Evolutionary conservation across 1,140 invertebrate genomes (phyloP), one percentile per base, ranked within the genome.

Genomic region (Drosophila chauvacae): DNA sequence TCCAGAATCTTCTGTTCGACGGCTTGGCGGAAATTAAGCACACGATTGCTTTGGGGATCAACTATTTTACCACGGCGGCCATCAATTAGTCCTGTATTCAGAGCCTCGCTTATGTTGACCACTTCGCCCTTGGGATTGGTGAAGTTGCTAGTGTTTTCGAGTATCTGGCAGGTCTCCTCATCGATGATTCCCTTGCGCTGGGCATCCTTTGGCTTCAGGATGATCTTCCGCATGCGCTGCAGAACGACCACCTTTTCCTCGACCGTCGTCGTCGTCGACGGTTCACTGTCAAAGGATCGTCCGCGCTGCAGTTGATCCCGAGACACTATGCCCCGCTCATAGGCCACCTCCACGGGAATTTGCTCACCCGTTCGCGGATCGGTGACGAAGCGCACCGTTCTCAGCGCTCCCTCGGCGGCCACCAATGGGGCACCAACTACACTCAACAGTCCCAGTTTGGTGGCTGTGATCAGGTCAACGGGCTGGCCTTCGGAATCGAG

Each of bases 1-100:
- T 99, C 97, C 66, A 99, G 92, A 57, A 98, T 94, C 45, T 97
- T 97, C 77, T 96, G 94, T 68, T 96, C 94, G 2, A 99, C 94
- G 5, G 98, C 98, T 93, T 99, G 95, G 26, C 95, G 95, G 10
- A 98, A 96, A 39, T 94, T 96, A 10, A 99, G 82, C 7, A 95
- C 92, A 79, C 97, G 95, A 62, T 97, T 97, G 70, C 95, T 94
- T 90, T 96, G 94, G 18, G 97, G 96, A 94, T 98, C 97, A n/a
- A 95, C 93, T 58, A 99, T 96, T 51, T 94, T 94, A 2, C 98
- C 97, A 56, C 94, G 94, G 33, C 95, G 94, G 13, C 95, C 94
- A 93, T 98, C 95, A 61, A 98, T 94, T 69, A 96, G 94, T 4
- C 96, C 96, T 47, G 94, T 93, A 64, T 95, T 94, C 23, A 98